Percentiles rank a stretch among this genome's conserved stretches.
Conservation (phyloP, 2,888 invertebrate species). For the Sarcophaga rosellei region DNA sequence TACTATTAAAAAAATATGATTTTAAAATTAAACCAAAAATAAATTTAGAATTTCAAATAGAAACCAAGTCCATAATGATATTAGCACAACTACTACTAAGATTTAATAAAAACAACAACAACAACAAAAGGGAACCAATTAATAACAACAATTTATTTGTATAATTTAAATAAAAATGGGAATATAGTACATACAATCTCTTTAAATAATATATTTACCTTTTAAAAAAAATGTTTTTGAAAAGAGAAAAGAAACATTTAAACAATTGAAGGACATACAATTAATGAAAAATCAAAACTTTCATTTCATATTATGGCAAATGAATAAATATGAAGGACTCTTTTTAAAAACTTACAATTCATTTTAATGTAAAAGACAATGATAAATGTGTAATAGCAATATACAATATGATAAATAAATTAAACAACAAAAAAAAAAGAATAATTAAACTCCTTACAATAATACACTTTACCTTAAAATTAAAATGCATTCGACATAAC, state of each 20-base stretch:
- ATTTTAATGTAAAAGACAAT: constrained; percentile 48
- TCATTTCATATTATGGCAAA: background rate
- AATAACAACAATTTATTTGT: constrained; percentile 48
- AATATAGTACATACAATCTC: constrained; percentile 39
- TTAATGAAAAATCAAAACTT: background rate
- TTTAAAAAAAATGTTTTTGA: constrained; percentile 22
- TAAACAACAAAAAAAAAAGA: constrained; percentile 4
- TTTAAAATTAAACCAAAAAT: background rate
- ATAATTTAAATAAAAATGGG: constrained; percentile 56
- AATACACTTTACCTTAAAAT: background rate
- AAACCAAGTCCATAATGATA: constrained; percentile 17
- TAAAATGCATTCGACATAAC: background rate
- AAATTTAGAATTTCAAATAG: no score
- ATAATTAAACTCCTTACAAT: constrained; percentile 13
- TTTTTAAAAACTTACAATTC: background rate
- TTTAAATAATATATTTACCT: background rate
- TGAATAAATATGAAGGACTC: background rate
- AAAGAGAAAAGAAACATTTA: background rate
- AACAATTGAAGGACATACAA: background rate
- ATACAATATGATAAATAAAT: constrained; percentile 9
- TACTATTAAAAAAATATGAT: background rate
- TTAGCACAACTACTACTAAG: constrained; percentile 61
- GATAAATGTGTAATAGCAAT: constrained; percentile 62
- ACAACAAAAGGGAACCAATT: constrained; percentile 54
- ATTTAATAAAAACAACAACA: background rate